Base-by-base conservation (phyloP, 2,888 invertebrate genomes). In the Phorcus lineatus region DNA sequence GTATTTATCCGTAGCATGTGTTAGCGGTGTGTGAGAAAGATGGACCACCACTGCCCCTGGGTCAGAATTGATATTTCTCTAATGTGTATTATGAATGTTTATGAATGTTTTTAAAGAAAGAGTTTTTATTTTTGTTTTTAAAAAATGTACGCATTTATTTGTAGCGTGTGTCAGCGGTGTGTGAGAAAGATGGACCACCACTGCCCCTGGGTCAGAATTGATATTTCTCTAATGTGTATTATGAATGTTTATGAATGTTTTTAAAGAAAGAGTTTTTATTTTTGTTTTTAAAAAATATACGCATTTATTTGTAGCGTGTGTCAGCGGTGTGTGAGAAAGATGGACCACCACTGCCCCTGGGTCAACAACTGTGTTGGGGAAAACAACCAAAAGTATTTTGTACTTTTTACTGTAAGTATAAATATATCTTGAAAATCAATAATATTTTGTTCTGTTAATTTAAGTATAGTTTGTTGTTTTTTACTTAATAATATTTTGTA, bases 321-420 rank as follows among this genome's bases (percentile, higher is more conserved):
- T 36, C 36, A 36, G 7, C 94, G 97, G 84, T 96, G 96, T 92
- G 96, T 96, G 83, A 94, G 95, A 84, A 96, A 96, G 94, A 97
- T 97, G 96, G 96, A 96, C 91, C 96, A 96, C 93, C 96, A 97
- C 91, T 97, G 96, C 94, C 99, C 99, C 0, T 99, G 98, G 98
- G 97, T 99, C 11, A 99, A 99, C 93, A 99, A 99, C 93, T 99
- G 99, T 94, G 98, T 99, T 1, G 99, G 99, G 24, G 99, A 99
- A 94, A 97, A 97, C 92, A 99, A 99, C 94, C 99, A 99, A 94
- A 99, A 99, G 94, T 99, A 97, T 94, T 99, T 99, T 94, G 98
- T 99, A 81, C 95, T 99, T 79, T 99, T 99, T 94, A 93, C 92
- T 31, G 93, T 93, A 87, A 91, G 92, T 91, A 81, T 24, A 17